Evolutionary conservation across 2,113 vertebrate genomes (phyloP), one percentile per base, ranked within the genome.

Genomic region (Lamprotornis superbus): DNA sequence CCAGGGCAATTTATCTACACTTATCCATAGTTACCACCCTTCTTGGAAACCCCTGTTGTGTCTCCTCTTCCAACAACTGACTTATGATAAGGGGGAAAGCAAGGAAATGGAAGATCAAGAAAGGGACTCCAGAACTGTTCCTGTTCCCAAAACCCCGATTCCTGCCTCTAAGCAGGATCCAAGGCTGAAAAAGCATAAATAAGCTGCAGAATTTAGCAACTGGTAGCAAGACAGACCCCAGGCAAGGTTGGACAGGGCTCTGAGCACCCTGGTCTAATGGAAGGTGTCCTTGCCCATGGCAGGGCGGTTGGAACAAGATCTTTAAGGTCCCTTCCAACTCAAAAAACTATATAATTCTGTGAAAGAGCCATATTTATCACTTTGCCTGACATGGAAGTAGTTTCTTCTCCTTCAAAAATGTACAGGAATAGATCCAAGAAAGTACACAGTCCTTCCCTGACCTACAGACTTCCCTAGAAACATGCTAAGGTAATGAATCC

Each of bases 221-320:
- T 27, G 27, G 44, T 42, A 76, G n/a, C 7, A 53, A 49, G 44
- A 68, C 18, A 81, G 24, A 74, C 2, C 1, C 15, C 42, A 47
- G 71, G 25, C 12, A 53, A 40, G 25, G 49, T 0, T 63, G 64
- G 31, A 8, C 12, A 27, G 40, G 35, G 12, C 71, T 56, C 35
- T 69, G 71, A 63, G 56, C 42, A 64, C 39, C 31, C 25, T 65
- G 59, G 12, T 50, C 21, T 40, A 52, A 49, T 28, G 44, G 31
- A 81, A 74, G 50, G 33, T 33, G 31, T 52, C 27, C n/a, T 15
- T 30, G n/a, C 40, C 12, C 52, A 44, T 1, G 5, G 44, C 22
- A 73, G 5, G 1, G 15, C 6, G 1, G 1, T 2, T 70, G 27
- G 31, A 63, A 56, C 1, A 2, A 56, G 22, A 77, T 28, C 49